Base-by-base conservation (phyloP, 92 coral and sea anemone species). In the Umimayanthus chanpuru region DNA sequence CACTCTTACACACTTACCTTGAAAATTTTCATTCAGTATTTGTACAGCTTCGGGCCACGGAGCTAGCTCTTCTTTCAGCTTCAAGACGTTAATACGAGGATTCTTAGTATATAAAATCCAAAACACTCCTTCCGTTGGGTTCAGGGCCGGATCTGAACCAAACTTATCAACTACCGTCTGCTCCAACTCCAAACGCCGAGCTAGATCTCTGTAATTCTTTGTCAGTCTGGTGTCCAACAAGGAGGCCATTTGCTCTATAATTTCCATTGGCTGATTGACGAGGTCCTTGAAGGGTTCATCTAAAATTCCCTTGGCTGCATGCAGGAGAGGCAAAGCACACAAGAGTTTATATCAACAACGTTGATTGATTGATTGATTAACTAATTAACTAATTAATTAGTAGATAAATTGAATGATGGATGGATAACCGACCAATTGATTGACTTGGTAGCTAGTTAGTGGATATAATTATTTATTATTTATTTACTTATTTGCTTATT, bases 201-300 rank as follows among this genome's bases (percentile, higher is more conserved):
- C 53, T 41, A 77, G 61, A 40, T 77, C 56, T 77, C 30, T 41
- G 55, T 77, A 77, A 43, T 77, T 77, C 32, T 21, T 41, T 4
- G 4, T 3, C 29, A 0, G 7, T 21, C 81, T 77, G 56, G 81
- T 77, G 36, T 77, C 81, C 55, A 77, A n/a, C 0, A 43, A 21
- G 36, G 43, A 41, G 21, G 55, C 81, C 30, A 77, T 77, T 20
- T 77, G 11, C 81, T 41, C 61, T 25, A 77, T 4, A 47, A 77
- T 47, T 25, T 43, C 81, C 36, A 77, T 77, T 47, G 81, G 81
- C 55, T 77, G n/a, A 2, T 77, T 47, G 6, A 8, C 56, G 5
- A 77, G 81, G 14, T 77, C 58, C 81, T 77, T 77, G 81, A 77
- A 77, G 0, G 9, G 61, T 77, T 14, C 4, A 41, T 20, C 81